Evolutionary conservation across 2,797 vertebrate genomes (phyloP), one percentile per base, ranked within the genome.

Genomic region (Martes flavigula): DNA sequence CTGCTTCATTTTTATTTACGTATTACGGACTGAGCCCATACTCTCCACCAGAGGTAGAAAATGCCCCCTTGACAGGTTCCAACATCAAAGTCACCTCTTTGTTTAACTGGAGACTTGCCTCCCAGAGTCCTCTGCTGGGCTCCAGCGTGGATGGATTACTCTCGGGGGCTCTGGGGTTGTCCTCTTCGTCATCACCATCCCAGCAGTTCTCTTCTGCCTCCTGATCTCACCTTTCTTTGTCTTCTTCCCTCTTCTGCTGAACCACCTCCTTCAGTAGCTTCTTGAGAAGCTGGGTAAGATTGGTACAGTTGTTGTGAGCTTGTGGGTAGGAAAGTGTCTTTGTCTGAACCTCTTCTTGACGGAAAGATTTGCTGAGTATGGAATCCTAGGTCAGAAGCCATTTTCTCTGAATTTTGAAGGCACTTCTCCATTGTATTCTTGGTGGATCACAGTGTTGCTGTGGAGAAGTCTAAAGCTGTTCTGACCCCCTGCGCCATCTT

Each of bases 71-170:
- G 20, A 23, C 38, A 64, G 21, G 35, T 38, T 51, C 25, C 21
- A 43, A 40, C 1, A 1, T 21, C 2, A 9, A n/a, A 40, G 7
- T 21, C 17, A 20, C 51, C 25, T n/a, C 2, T 21, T 40, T 8
- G 43, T 20, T 73, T 43, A 32, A n/a, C 14, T 54, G 23, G 30
- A 62, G 73, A 18, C 25, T 1, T 62, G 13, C n/a, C 48, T 78
- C 23, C 66, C 0, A 4, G 51, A 66, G 21, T n/a, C 72, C 21
- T 81, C 48, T 43, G 10, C 43, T 94, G 30, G 54, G 2, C 46
- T 43, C 6, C 18, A 14, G 5, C 58, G 4, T 66, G 81, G n/a
- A 27, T 11, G 0, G 2, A 3, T 64, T 21, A 10, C 27, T 54
- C n/a, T 82, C 81, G 3, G n/a, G 70, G 20, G 11, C 15, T 84